Evolutionary conservation across 2,113 vertebrate genomes (phyloP), one percentile per base, ranked within the genome.

Genomic region (Cynoglossus semilaevis): DNA sequence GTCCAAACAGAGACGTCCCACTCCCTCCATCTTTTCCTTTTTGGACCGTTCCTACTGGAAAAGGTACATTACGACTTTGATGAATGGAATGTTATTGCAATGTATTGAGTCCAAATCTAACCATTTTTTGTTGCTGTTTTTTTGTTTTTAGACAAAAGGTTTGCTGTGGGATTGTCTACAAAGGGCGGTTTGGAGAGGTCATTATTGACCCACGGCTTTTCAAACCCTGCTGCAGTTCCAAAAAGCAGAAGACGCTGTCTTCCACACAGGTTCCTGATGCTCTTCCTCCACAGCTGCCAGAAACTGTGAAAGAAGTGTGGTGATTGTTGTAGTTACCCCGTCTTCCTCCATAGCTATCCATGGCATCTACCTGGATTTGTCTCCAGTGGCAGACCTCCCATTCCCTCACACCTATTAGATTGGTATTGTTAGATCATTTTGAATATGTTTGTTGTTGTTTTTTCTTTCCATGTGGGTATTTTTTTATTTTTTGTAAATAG

Each of bases 21-120:
- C 83, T 34, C 83, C 90, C 1, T 84, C 91, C 2, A 83, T 80
- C 49, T 91, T 92, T 74, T 92, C 91, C 3, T 93, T 92, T 71
- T 70, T 93, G 62, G 92, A 93, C 67, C 90, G 90, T 15, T 90
- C 88, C 1, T 93, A 93, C 76, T 93, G 92, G 92, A 93, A 92
- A 77, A 90, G 91, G 92, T 42, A 48, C 58, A 42, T 3, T 3
- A 2, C 7, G 44, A 0, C 14, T 43, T 9, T 17, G 3, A 15
- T 4, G 15, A 5, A 29, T 2, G 1, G 12, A 8, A 15, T 13
- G 37, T 40, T 2, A 9, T 40, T 13, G 3, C 5, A 40, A 11
- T 13, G 1, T 40, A 11, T 40, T 40, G 9, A 40, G 37, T 40
- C 4, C 3, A 10, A 48, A 11, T 58, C 3, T 60, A 0, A 51